phyloP scores from a whole-genome alignment of 2,888 invertebrate species.

The Acanthoscelides obtectus region DNA sequence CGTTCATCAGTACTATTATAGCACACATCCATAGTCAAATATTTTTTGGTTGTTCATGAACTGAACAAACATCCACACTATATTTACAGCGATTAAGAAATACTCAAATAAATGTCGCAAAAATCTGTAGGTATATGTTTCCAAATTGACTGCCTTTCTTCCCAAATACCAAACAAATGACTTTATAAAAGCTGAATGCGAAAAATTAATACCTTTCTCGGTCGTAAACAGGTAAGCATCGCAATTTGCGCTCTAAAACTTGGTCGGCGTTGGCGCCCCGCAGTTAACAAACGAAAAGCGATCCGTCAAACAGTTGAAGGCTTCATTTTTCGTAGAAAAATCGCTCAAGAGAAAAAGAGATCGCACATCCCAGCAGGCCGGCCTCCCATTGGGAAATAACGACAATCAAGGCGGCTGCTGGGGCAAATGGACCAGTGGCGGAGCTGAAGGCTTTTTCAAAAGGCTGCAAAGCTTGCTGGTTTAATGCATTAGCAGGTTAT shows the following conservation, averaged over 20 bases:
- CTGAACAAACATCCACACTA: too few species aligned
- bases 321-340: not conserved
- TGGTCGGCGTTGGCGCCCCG: not conserved
- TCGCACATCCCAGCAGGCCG: not conserved
- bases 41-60: too few species aligned
- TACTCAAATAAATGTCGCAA: too few species aligned
- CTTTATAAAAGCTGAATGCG: not conserved
- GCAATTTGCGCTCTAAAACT: not conserved
- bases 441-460: not conserved
- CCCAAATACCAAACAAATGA: not conserved
- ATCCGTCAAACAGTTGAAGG: not conserved
- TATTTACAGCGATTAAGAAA: too few species aligned
- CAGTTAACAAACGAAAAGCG: not conserved
- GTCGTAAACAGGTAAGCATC: not conserved
- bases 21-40: too few species aligned
- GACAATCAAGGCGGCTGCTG: not conserved
- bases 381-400: not conserved
- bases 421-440: not conserved
- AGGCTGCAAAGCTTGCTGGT: too few species aligned
- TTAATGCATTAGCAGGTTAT: too few species aligned
- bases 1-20: too few species aligned
- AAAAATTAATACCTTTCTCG: not conserved
- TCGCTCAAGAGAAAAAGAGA: not conserved
- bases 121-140: too few species aligned
- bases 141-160: too few species aligned